These are phyloP conservation scores for Limenitis camilla DNA, from an alignment of 2,888 invertebrate species.

Conservation along the genomic window DNA sequence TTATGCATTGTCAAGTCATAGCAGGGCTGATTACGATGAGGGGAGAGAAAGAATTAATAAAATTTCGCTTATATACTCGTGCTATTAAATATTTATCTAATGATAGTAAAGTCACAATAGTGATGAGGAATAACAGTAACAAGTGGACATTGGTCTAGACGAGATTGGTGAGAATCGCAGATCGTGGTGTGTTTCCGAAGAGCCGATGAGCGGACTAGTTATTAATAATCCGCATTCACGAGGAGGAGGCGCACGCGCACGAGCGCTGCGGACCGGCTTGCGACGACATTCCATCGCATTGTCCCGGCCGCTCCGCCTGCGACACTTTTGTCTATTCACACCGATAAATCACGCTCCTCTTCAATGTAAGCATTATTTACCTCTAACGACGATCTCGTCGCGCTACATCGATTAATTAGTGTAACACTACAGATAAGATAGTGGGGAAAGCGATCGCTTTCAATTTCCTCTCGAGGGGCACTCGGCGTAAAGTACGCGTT, in stretches of 20 bases:
- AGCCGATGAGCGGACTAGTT: constrained; percentile 53
- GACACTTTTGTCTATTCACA: constrained; percentile 72
- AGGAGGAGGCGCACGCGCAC: constrained; percentile 67
- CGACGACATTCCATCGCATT: constrained; percentile 71
- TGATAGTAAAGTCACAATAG: too few relatives aligned
- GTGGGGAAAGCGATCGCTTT: constrained; percentile 72
- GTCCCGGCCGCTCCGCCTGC: constrained; percentile 65
- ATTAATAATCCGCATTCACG: constrained; percentile 72
- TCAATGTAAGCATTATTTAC: constrained; percentile 67
- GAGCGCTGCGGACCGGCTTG: constrained; percentile 57
- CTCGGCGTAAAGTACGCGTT: constrained; percentile 72
- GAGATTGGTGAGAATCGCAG: constrained; percentile 49
- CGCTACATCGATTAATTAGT: constrained; percentile 72
- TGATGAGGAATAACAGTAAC: constrained; percentile 32
- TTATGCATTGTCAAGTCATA: constrained; percentile 49
- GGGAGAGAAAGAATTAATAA: too few relatives aligned
- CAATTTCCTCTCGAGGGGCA: constrained; percentile 73
- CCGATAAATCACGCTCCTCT: constrained; percentile 66
- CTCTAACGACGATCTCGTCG: constrained; percentile 60
- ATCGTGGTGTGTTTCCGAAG: constrained; percentile 24
- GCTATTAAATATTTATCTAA: too few relatives aligned
- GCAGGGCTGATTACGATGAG: constrained; percentile 37
- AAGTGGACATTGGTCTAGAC: constrained; percentile 62
- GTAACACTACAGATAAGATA: constrained; percentile 72
- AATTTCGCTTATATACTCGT: too few relatives aligned